Percentiles rank a stretch among this genome's conserved stretches.
These are phyloP conservation scores for Drosophila orosa DNA, from an alignment of 1,140 invertebrate genomes.

Conservation along the genomic window DNA sequence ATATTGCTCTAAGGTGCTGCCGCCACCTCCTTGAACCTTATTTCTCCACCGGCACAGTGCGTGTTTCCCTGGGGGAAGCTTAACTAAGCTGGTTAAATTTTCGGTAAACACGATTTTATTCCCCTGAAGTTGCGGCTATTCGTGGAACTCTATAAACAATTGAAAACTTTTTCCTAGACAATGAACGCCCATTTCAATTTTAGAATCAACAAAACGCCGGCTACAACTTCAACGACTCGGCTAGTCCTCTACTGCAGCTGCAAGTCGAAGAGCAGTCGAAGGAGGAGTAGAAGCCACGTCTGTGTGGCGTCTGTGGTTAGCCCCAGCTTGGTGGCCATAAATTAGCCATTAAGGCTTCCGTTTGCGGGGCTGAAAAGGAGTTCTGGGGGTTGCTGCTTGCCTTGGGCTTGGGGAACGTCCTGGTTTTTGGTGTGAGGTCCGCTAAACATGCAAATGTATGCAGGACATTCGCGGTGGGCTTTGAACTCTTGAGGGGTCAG, in stretches of 20 bases:
- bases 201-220: constrained; percentile 66
- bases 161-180: constrained; percentile 74
- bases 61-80: constrained; percentile 29
- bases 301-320: constrained; percentile 50
- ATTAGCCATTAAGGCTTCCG: constrained; percentile 82
- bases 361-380: constrained; percentile 16
- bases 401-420: constrained; percentile 6
- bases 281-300: not conserved
- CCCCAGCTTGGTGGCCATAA: constrained; percentile 68
- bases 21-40: constrained; percentile 13
- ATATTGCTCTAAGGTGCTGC: constrained; percentile 42
- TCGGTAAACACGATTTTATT: constrained; percentile 26
- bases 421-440: constrained; percentile 10
- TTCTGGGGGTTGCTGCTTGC: constrained; percentile 6
- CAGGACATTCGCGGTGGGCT: constrained; percentile 64
- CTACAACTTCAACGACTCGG: constrained; percentile 44
- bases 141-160: constrained; percentile 76
- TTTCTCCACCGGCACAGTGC: constrained; percentile 16
- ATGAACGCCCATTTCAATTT: constrained; percentile 79
- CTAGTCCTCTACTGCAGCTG: constrained; percentile 20
- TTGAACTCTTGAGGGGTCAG: constrained; percentile 70
- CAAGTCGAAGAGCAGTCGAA: not conserved
- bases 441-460: constrained; percentile 77
- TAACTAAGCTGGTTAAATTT: constrained; percentile 45
- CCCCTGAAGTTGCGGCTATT: constrained; percentile 40